Percentiles rank a stretch among this genome's conserved stretches.
Evolutionary conservation across 1,140 invertebrate genomes (phyloP).

Genomic region (Anastatus disparis): DNA sequence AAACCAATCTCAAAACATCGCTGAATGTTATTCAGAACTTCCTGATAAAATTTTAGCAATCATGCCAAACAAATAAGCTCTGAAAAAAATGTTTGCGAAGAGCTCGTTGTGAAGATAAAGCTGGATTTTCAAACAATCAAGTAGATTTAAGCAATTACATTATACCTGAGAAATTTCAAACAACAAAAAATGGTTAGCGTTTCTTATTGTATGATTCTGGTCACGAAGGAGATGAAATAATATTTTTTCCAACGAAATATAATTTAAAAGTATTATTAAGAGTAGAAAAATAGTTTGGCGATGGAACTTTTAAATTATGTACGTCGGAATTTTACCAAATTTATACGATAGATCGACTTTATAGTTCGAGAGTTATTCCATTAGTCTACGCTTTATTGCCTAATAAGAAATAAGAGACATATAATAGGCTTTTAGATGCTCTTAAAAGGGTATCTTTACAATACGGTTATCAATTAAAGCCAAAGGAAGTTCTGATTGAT

Average conservation of each 20-base stretch:
- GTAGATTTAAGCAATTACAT: not conserved
- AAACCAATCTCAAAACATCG: too few species aligned
- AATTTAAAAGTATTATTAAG: not conserved
- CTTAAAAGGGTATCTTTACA: too few species aligned
- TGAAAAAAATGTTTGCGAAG: not conserved
- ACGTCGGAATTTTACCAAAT: not conserved
- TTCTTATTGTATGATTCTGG: not conserved
- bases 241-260: not conserved
- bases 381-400: not conserved
- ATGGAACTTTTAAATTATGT: not conserved
- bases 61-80: not conserved
- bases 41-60: not conserved
- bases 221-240: not conserved
- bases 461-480: too few species aligned
- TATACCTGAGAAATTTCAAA: not conserved
- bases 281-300: not conserved
- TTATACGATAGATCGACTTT: not conserved
- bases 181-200: not conserved
- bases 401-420: not conserved
- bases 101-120: not conserved
- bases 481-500: not conserved
- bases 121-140: not conserved
- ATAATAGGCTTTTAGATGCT: not conserved
- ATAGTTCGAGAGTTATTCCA: not conserved
- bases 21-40: too few species aligned